Base-by-base conservation (phyloP, 2,888 invertebrate genomes). In the Crioceris asparagi region DNA sequence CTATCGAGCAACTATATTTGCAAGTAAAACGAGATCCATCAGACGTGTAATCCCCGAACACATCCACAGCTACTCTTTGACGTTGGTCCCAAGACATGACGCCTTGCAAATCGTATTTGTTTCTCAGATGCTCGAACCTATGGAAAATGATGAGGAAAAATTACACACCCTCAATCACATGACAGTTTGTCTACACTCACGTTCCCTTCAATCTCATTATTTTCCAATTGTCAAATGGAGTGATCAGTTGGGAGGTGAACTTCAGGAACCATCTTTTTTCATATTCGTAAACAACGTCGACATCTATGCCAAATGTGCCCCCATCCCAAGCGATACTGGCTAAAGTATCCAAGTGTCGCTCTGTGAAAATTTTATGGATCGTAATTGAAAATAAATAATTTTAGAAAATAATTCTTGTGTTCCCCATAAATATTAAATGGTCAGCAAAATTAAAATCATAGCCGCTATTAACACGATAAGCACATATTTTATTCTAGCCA, bases 261-360 rank as follows among this genome's bases (percentile, higher is more conserved):
- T 67, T 46, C 11, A 62, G 48, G 1, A 69, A 70, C 0, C 70
- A 69, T 52, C 71, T 67, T 2, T 65, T 59, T 35, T 62, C 61
- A 29, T 67, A 65, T 52, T 71, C 69, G 2, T 76, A 77, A 49
- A 71, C 72, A 49, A 75, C 68, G 45, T 72, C 71, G n/a, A 80
- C 67, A 12, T 65, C 65, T 54, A 79, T 66, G 17, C 72, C 65
- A 4, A 69, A 66, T 26, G 78, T 75, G 11, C 73, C 74, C 18
- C 73, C 71, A 38, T 75, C 76, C 86, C 86, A 87, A 1, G 82
- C 77, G 50, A 81, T 63, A 14, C 72, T 69, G 0, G 74, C 66
- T 47, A 73, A 67, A 60, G 75, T 72, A 50, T 53, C 51, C 31
- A 63, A 50, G 39, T 55, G 56, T 17, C 63, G 62, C 35, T 62